phyloP scores from a whole-genome alignment of 92 coral and sea anemone genomes.

The Isaurus tuberculatus region DNA sequence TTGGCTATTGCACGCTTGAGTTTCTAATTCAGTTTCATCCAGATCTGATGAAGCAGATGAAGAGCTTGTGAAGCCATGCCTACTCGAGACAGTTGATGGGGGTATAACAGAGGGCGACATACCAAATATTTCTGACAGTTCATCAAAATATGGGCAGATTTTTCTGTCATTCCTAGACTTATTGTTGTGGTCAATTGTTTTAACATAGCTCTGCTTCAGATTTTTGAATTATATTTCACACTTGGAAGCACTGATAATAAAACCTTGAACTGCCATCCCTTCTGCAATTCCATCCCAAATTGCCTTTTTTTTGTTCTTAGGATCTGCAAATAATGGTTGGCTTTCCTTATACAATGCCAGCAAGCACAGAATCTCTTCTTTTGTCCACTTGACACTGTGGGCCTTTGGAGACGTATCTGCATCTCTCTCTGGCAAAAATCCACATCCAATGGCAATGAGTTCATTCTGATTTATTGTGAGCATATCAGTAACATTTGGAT shows the following conservation, averaged over 20 bases:
- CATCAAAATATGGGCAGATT: constrained; percentile 65
- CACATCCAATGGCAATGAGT: constrained; percentile 35
- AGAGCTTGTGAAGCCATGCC: constrained; percentile 46
- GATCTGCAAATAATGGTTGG: constrained; percentile 53
- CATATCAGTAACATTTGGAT: constrained; percentile 35
- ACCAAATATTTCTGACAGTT: constrained; percentile 64
- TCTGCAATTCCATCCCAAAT: constrained; percentile 65
- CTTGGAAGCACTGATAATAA: constrained; percentile 50
- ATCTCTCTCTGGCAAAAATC: constrained; percentile 29
- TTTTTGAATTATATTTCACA: constrained; percentile 68
- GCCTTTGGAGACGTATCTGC: background rate
- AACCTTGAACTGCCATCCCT: constrained; percentile 56
- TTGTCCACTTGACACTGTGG: constrained; percentile 57
- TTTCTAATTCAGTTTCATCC: constrained; percentile 46
- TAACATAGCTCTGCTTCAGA: constrained; percentile 63
- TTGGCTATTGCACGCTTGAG: constrained; percentile 17
- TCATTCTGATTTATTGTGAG: constrained; percentile 12
- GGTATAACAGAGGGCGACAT: constrained; percentile 62
- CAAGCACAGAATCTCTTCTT: constrained; percentile 52
- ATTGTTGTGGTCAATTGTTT: constrained; percentile 71
- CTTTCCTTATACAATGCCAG: constrained; percentile 56
- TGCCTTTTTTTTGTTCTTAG: constrained; percentile 65
- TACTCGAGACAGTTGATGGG: constrained; percentile 65
- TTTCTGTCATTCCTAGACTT: constrained; percentile 64
- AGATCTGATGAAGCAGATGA: constrained; percentile 41